phyloP scores from a whole-genome alignment of 2,888 invertebrate genomes.

The Napeogenes inachia region DNA sequence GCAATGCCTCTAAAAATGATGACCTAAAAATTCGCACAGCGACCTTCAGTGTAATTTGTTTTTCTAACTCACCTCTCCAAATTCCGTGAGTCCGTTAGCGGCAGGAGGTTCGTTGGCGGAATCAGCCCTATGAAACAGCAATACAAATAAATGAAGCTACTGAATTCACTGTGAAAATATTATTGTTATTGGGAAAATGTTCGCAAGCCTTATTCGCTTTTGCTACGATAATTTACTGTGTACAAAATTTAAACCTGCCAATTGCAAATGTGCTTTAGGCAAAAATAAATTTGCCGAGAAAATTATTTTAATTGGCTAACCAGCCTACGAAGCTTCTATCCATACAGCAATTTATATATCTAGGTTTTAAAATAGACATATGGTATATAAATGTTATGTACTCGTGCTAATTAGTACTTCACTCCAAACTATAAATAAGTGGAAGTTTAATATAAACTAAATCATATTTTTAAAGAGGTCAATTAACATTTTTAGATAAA shows the following conservation, averaged over 20 bases:
- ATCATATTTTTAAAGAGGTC: too few relatives aligned
- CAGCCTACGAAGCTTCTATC: too few relatives aligned
- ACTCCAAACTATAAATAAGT: too few relatives aligned
- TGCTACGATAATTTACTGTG: slow-evolving; percentile 16
- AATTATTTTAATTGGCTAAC: too few relatives aligned
- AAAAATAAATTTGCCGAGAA: too few relatives aligned
- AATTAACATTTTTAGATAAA: too few relatives aligned
- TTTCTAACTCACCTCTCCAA: slow-evolving; percentile 67
- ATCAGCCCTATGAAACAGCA: slow-evolving; percentile 69
- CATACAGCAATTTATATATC: too few relatives aligned
- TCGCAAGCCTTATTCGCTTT: slow-evolving; percentile 33
- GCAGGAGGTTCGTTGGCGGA: slow-evolving; percentile 71
- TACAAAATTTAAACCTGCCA: background rate
- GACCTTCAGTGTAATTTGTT: background rate
- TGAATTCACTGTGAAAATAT: slow-evolving; percentile 33
- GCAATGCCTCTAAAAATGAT: slow-evolving; percentile 1
- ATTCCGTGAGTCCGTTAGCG: slow-evolving; percentile 70
- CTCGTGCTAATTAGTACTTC: too few relatives aligned
- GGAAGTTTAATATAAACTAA: too few relatives aligned
- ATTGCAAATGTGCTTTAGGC: too few relatives aligned
- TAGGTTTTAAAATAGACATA: too few relatives aligned
- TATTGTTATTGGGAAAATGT: background rate
- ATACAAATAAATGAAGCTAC: slow-evolving; percentile 57
- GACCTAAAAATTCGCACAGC: slow-evolving; percentile 2
- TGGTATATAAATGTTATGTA: too few relatives aligned